A percentile compares a stretch with the other conserved stretches of the same genome.
Evolutionary conservation across 2,888 invertebrate genomes (phyloP).

Genomic region (Metallyticus violacea): DNA sequence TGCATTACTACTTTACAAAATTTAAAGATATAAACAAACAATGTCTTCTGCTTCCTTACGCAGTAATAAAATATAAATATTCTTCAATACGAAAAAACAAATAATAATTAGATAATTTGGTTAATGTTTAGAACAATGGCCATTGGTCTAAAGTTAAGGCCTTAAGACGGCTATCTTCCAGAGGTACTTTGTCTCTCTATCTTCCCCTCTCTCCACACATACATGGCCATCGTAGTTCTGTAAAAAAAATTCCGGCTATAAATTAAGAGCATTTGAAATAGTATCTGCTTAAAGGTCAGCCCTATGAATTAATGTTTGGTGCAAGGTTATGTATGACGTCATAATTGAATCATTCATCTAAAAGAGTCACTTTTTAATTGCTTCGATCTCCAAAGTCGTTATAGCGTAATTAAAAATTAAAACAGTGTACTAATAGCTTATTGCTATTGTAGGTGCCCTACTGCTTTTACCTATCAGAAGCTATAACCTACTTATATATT

Average conservation of each 20-base stretch:
- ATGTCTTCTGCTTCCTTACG: too few species aligned
- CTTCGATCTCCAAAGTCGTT: neutral
- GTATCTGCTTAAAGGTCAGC: neutral
- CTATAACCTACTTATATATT: neutral
- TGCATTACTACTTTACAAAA: too few species aligned
- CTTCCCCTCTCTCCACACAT: neutral
- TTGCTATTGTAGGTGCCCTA: neutral
- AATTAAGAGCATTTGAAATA: neutral
- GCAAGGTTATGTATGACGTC: neutral
- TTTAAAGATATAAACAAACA: too few species aligned
- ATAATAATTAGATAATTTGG: too few species aligned
- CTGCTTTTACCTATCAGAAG: neutral
- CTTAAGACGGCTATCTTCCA: too few species aligned
- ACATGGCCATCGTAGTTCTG: neutral
- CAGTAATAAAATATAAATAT: too few species aligned
- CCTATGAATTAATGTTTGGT: neutral
- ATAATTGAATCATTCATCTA: neutral
- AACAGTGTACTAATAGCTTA: neutral
- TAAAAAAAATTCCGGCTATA: neutral
- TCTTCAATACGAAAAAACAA: too few species aligned
- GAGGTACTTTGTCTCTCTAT: neutral
- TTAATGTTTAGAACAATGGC: too few species aligned
- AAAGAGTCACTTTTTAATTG: neutral
- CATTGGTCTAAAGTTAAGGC: too few species aligned
- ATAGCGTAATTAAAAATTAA: neutral